phyloP scores from a whole-genome alignment of 2,888 invertebrate species.

The Andrena hattorfiana region DNA sequence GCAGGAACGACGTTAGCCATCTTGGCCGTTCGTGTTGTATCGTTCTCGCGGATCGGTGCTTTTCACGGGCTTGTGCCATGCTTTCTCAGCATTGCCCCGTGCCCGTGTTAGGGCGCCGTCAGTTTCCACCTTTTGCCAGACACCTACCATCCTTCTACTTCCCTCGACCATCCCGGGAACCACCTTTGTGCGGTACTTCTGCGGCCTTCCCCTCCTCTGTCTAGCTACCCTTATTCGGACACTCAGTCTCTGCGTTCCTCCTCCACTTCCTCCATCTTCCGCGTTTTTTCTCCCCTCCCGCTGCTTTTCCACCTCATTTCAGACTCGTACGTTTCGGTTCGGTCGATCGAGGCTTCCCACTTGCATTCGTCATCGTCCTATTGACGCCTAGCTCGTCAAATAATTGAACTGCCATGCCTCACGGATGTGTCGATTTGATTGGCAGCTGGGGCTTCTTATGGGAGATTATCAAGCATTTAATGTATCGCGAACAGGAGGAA shows the following conservation, averaged over 20 bases:
- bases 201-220: constrained; percentile 39
- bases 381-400: neutral
- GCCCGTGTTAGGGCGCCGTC: constrained; percentile 22
- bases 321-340: neutral
- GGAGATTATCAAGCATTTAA: too few species aligned
- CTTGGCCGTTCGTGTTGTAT: constrained; percentile 76
- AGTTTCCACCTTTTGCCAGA: constrained; percentile 60
- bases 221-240: constrained; percentile 51
- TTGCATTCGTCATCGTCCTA: constrained; percentile 19
- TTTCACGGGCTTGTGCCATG: constrained; percentile 62
- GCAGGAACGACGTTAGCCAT: constrained; percentile 66
- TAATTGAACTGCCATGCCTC: constrained; percentile 9
- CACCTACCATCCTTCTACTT: constrained; percentile 58
- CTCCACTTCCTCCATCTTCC: constrained; percentile 13
- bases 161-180: constrained; percentile 45
- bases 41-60: constrained; percentile 75
- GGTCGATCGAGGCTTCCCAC: neutral
- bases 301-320: constrained; percentile 53
- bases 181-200: constrained; percentile 60
- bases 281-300: constrained; percentile 8
- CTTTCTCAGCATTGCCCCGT: constrained; percentile 71
- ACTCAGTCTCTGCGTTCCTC: constrained; percentile 31
- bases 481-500: too few species aligned
- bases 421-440: neutral
- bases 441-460: too few species aligned